Conservation (phyloP, 2,888 invertebrate species). For the Brenthis hecate region DNA sequence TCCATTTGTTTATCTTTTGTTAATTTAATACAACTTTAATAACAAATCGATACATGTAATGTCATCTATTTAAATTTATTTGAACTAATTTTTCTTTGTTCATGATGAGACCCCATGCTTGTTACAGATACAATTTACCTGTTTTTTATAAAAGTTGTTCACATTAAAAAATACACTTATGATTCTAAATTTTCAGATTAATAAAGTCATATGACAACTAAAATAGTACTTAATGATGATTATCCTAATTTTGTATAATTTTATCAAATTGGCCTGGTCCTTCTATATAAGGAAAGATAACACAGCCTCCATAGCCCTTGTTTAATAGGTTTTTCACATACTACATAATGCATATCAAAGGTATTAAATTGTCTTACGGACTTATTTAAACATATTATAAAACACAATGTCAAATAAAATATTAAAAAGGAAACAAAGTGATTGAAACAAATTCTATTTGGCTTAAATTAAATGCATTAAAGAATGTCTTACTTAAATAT, state of each 20-base stretch:
- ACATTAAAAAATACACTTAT: too few species aligned
- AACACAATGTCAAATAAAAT: conserved; percentile 5
- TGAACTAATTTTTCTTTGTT: too few species aligned
- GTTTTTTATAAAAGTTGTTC: too few species aligned
- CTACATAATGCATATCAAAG: background rate
- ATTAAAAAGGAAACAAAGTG: background rate
- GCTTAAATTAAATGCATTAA: conserved; percentile 77
- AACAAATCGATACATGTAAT: too few species aligned
- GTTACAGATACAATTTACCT: too few species aligned
- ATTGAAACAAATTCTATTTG: conserved; percentile 55
- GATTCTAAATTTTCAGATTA: too few species aligned
- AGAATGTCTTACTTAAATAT: conserved; percentile 66
- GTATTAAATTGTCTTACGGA: background rate
- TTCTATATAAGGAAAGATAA: conserved; percentile 10
- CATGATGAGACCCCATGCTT: too few species aligned
- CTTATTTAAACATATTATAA: background rate
- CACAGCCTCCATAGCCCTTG: conserved; percentile 25
- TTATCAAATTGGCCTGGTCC: conserved; percentile 27
- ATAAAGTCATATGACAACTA: too few species aligned
- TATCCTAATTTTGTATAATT: conserved; percentile 22
- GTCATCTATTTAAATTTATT: too few species aligned
- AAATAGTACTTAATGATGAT: background rate
- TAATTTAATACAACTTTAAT: too few species aligned
- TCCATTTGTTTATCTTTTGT: too few species aligned
- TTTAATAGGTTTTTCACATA: background rate